These are phyloP conservation scores for Aleiodes testaceus DNA, from an alignment of 2,888 invertebrate genomes.

Conservation along the genomic window DNA sequence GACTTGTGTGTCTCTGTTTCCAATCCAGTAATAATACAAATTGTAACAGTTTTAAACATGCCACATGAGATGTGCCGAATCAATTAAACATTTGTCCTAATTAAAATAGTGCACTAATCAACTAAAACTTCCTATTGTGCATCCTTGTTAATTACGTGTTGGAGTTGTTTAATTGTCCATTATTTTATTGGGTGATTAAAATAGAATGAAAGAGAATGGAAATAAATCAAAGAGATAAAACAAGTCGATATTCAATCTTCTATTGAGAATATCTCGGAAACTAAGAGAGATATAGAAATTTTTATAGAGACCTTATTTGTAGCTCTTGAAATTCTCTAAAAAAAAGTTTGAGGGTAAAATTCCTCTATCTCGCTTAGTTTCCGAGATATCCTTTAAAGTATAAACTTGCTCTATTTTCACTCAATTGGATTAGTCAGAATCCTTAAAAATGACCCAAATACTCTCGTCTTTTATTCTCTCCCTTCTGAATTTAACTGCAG, in stretches of 20 bases:
- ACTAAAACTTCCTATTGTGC: neutral
- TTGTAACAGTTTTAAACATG: conserved; percentile 9
- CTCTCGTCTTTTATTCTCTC: neutral
- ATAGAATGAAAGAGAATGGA: neutral
- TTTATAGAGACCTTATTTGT: too few relatives aligned
- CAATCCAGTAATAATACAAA: neutral
- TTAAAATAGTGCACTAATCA: conserved; percentile 9
- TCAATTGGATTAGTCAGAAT: too few relatives aligned
- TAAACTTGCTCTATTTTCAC: too few relatives aligned
- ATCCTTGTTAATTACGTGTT: neutral
- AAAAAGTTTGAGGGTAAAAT: too few relatives aligned
- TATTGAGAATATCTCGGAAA: too few relatives aligned
- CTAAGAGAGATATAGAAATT: too few relatives aligned
- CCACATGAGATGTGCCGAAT: neutral
- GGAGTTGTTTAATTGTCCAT: conserved; percentile 9
- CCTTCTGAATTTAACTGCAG: neutral
- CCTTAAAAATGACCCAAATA: neutral
- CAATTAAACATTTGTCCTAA: conserved; percentile 13
- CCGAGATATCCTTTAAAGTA: too few relatives aligned
- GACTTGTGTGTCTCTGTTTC: neutral
- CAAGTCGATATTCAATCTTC: neutral
- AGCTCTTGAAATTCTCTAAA: too few relatives aligned
- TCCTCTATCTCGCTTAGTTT: too few relatives aligned
- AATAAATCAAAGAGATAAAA: neutral
- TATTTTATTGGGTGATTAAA: neutral